Conservation (phyloP, 1,140 invertebrate species). For the Drosophila tani region DNA sequence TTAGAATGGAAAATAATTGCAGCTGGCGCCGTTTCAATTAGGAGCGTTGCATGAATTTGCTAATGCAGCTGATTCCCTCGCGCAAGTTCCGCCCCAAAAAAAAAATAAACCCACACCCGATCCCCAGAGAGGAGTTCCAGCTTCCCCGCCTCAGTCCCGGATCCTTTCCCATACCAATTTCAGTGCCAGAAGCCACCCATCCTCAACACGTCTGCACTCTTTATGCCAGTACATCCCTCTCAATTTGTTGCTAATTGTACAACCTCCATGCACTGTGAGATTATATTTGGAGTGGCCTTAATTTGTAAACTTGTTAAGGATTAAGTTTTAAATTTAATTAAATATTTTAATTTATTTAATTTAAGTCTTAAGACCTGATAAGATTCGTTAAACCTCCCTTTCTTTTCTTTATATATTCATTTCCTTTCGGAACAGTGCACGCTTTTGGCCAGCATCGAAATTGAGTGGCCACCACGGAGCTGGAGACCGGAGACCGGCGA, state of each 20-base stretch:
- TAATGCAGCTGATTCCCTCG: slow-evolving; percentile 53
- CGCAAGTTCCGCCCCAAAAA: background rate
- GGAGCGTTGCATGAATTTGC: slow-evolving; percentile 58
- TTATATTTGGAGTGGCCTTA: background rate
- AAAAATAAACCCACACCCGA: background rate
- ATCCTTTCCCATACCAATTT: background rate
- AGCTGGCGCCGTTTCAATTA: slow-evolving; percentile 77
- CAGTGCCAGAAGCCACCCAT: background rate
- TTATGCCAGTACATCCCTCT: slow-evolving; percentile 21
- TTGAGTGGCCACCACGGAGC: slow-evolving; percentile 61
- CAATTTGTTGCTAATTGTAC: slow-evolving; percentile 51
- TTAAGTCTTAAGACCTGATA: too few relatives aligned
- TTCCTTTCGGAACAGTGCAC: background rate
- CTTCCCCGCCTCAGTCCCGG: background rate
- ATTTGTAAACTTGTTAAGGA: too few relatives aligned
- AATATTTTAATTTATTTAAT: too few relatives aligned
- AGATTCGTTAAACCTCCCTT: too few relatives aligned
- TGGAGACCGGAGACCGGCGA: background rate
- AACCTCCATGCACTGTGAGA: slow-evolving; percentile 11
- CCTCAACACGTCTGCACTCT: background rate
- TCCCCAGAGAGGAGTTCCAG: background rate
- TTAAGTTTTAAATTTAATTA: too few relatives aligned
- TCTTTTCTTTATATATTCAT: too few relatives aligned
- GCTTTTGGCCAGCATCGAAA: slow-evolving; percentile 23
- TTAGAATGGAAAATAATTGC: slow-evolving; percentile 81